Base-by-base conservation (phyloP, 2,113 vertebrate genomes). In the Plestiodon gilberti region DNA sequence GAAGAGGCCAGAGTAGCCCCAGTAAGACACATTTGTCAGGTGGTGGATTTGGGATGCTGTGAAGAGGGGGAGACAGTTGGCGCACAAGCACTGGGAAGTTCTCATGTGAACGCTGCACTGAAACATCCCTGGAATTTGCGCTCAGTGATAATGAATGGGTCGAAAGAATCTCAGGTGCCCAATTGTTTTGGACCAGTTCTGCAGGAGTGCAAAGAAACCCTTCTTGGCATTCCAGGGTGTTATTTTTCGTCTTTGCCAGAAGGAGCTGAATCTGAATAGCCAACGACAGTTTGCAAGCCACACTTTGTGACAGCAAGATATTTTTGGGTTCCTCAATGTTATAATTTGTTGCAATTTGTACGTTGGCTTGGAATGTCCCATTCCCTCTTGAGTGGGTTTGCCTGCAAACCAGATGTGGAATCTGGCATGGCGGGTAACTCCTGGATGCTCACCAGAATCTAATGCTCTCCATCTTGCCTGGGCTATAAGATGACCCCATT, bases 391-490 rank as follows among this genome's bases (percentile, higher is more conserved):
- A 83, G 55, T 64, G 75, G 30, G n/a, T 62, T 85, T 43, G 52
- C 62, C 84, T 89, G 81, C 11, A 77, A 35, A 48, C 81, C 90
- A 87, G 88, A 91, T 91, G 90, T 83, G 78, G 61, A 78, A 20
- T 33, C 65, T 85, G 79, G 84, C 84, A 82, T 61, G 18, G 57
- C 13, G 38, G 61, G 38, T 25, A 43, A 67, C 28, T 61, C 67
- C 25, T 11, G 25, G 38, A 57, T 48, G 17, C 20, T 11, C 28
- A 62, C 64, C 64, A n/a, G 30, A 69, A 55, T 13, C 30, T 69
- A 64, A 82, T 43, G 5, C 52, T 62, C 17, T 1, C 30, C 4
- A 8, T 55, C 40, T 82, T 48, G 30, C 65, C 78, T n/a, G 18
- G 20, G 28, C 18, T 81, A 81, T 1, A 8, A 30, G 4, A 33